Evolutionary conservation across 1,140 invertebrate species (phyloP).

Genomic region (Aricia agestis): DNA sequence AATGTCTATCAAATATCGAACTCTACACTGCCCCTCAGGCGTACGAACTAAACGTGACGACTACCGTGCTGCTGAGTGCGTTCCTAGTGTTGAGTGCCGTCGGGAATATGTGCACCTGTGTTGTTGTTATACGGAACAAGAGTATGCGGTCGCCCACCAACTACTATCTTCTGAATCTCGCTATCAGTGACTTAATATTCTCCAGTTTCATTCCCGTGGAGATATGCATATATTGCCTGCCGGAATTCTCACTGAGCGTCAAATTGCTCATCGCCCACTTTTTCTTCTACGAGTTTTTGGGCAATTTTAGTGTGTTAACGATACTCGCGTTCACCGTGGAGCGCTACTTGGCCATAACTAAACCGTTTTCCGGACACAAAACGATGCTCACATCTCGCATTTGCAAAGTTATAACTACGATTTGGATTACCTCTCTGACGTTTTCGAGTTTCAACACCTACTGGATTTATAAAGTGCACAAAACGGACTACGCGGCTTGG

Average conservation of each 20-base stretch:
- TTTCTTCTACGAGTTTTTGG: constrained; percentile 11
- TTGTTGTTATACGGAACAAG: constrained; percentile 12
- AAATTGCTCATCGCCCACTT: neutral
- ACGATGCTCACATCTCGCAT: neutral
- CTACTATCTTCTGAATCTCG: constrained; percentile 17
- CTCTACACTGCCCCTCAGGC: neutral
- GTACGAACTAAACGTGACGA: neutral
- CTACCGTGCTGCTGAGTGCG: neutral
- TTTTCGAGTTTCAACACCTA: constrained; percentile 6
- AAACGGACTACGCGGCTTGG: constrained; percentile 3
- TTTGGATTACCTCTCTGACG: constrained; percentile 11
- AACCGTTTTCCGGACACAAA: constrained; percentile 11
- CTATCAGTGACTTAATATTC: constrained; percentile 11
- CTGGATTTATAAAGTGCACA: constrained; percentile 1
- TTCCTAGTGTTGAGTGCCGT: constrained; percentile 10
- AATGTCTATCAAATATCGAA: neutral
- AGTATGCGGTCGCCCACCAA: constrained; percentile 13
- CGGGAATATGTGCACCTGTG: constrained; percentile 13
- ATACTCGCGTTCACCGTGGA: constrained; percentile 19
- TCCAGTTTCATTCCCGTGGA: constrained; percentile 7
- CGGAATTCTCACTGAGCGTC: neutral
- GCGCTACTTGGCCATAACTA: constrained; percentile 15
- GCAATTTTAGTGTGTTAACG: constrained; percentile 13
- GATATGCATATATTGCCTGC: neutral
- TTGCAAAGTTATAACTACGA: constrained; percentile 5